Base-by-base conservation (phyloP, 2,888 invertebrate species). In the Hypomecis punctinalis region DNA sequence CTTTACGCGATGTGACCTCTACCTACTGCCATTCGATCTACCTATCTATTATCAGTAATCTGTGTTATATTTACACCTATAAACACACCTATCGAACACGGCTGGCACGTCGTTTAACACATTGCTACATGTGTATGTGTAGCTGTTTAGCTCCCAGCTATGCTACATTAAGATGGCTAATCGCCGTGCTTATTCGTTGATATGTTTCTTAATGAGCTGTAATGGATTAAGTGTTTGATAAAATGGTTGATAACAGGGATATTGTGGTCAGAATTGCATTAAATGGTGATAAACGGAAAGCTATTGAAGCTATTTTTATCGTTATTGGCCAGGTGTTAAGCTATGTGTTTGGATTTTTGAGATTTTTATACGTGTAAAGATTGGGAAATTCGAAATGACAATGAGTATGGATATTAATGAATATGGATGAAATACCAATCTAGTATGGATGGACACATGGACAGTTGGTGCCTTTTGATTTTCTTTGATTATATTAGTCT, bases 141-240 rank as follows among this genome's bases (percentile, higher is more conserved):
- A 47, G 9, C n/a, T 43, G 11, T 52, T 5, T 60, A 33, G 61
- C 61, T 37, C 13, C 0, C 37, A 55, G 53, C 61, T 48, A 55
- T 55, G 47, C 45, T 13, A 46, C 56, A 55, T 54, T 61, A 49
- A 61, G 48, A 61, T 55, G 39, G 48, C 43, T 61, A 61, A 54
- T 54, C 61, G 45, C 10, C 47, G 13, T 39, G 47, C 39, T 40
- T 47, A 47, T 56, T 49, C 33, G 48, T 13, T 61, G 48, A 47
- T 55, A 13, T n/a, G 61, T 45, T 61, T 49, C 56, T 48, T 55
- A 54, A 61, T 42, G 42, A 43, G 48, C 8, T 11, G 13, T 61
- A 43, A 55, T 61, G 42, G 54, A 42, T 60, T 35, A 35, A 10
- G 43, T 35, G 39, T 11, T 23, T 10, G 60, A 49, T 49, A 11